Evolutionary conservation across 1,140 invertebrate species (phyloP).

Genomic region (Asbolus verrucosus): DNA sequence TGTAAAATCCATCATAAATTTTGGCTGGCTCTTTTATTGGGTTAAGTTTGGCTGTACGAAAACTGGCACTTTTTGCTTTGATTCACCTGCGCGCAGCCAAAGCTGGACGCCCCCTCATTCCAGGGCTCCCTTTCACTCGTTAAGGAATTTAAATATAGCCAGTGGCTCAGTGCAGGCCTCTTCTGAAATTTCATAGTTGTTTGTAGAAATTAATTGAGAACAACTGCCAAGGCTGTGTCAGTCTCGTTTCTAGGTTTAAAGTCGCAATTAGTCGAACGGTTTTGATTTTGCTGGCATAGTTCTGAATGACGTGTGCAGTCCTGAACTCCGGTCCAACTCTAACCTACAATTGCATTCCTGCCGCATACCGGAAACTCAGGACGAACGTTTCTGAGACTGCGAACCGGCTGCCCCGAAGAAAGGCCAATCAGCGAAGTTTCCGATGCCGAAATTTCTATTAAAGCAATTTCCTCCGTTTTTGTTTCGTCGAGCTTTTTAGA

Average conservation of each 20-base stretch:
- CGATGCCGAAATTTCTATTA: background rate
- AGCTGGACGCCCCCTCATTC: too few relatives aligned
- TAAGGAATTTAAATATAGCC: slow-evolving; percentile 2
- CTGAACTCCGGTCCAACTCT: slow-evolving; percentile 2
- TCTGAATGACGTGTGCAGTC: slow-evolving; percentile 12
- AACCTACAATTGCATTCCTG: slow-evolving; percentile 16
- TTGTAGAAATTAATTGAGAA: slow-evolving; percentile 26
- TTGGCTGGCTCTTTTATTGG: too few relatives aligned
- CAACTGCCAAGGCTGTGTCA: slow-evolving; percentile 40
- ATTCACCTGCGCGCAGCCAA: too few relatives aligned
- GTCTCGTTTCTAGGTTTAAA: slow-evolving; percentile 8
- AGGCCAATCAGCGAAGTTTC: slow-evolving; percentile 6
- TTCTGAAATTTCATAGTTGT: slow-evolving; percentile 18
- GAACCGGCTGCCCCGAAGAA: background rate
- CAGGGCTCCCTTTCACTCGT: too few relatives aligned
- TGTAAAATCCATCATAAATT: too few relatives aligned
- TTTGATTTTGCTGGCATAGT: slow-evolving; percentile 40
- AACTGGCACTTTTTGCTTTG: too few relatives aligned
- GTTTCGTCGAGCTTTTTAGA: slow-evolving; percentile 1
- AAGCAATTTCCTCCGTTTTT: background rate
- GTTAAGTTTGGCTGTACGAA: too few relatives aligned
- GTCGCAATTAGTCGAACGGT: slow-evolving; percentile 41
- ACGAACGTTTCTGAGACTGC: background rate
- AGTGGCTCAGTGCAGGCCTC: background rate
- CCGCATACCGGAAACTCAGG: background rate